A percentile compares a stretch with the other conserved stretches of the same genome.
Evolutionary conservation across 1,140 invertebrate species (phyloP).

Genomic region (Helicoverpa zea): DNA sequence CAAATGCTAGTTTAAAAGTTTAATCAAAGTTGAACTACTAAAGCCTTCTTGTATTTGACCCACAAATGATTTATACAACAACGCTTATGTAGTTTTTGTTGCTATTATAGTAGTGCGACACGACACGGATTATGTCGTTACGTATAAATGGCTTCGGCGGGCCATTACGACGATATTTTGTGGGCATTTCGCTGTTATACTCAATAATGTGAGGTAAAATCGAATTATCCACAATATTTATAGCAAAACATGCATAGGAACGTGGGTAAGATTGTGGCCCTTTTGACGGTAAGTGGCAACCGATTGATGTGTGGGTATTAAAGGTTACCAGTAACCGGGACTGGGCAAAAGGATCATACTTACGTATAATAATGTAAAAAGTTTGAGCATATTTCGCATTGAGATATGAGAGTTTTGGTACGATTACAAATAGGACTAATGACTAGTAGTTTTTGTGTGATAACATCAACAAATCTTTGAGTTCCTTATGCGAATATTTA

Average conservation of each 20-base stretch:
- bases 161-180: constrained; percentile 44
- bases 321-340: constrained; percentile 8
- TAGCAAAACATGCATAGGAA: constrained; percentile 23
- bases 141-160: constrained; percentile 34
- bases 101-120: constrained; percentile 48
- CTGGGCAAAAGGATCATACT: background rate
- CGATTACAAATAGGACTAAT: too few species aligned
- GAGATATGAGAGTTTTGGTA: too few species aligned
- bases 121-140: constrained; percentile 50
- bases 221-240: constrained; percentile 47
- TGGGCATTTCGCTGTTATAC: constrained; percentile 31
- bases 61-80: constrained; percentile 42
- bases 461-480: too few species aligned
- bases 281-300: constrained; percentile 14
- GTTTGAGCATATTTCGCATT: too few species aligned
- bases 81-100: constrained; percentile 45
- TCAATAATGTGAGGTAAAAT: constrained; percentile 44
- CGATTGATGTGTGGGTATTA: constrained; percentile 24
- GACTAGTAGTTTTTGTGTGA: too few species aligned
- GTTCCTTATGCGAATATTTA: too few species aligned
- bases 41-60: background rate
- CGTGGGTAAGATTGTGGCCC: constrained; percentile 3
- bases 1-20: background rate
- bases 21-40: background rate
- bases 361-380: too few species aligned